Conservation (phyloP, 1,140 invertebrate species). For the Augochlora pura region DNA sequence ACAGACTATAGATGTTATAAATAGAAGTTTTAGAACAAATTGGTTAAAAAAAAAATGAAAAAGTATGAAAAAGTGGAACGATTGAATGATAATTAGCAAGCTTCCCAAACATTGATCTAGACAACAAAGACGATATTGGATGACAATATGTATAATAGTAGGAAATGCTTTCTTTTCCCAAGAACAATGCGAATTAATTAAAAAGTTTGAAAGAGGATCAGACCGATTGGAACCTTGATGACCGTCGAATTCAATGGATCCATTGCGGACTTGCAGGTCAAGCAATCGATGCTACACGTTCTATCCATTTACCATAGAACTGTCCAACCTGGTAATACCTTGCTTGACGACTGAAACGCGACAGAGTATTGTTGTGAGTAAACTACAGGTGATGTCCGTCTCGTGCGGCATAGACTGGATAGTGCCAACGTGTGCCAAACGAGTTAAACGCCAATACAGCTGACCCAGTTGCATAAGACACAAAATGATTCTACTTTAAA, state of each 20-base stretch:
- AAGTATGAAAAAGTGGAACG: too few species aligned
- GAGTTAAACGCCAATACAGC: background rate
- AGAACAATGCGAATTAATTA: background rate
- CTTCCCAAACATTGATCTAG: too few species aligned
- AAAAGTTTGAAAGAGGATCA: background rate
- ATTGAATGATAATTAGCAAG: too few species aligned
- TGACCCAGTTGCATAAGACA: too few species aligned
- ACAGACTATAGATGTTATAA: too few species aligned
- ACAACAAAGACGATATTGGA: too few species aligned
- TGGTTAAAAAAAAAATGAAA: too few species aligned
- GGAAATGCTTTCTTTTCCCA: too few species aligned
- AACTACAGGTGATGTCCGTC: background rate
- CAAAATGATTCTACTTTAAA: too few species aligned
- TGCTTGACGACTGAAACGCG: background rate
- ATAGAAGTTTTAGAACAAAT: too few species aligned
- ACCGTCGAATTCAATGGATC: background rate
- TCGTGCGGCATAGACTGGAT: too few species aligned
- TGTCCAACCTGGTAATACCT: constrained; percentile 1
- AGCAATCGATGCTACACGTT: constrained; percentile 9
- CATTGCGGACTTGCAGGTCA: background rate
- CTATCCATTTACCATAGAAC: constrained; percentile 10
- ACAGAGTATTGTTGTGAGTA: background rate
- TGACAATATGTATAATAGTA: too few species aligned
- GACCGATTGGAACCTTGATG: background rate
- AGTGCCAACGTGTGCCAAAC: background rate